Evolutionary conservation across 1,140 invertebrate genomes (phyloP), one percentile per base, ranked within the genome.

Genomic region (Nylanderia fulva): DNA sequence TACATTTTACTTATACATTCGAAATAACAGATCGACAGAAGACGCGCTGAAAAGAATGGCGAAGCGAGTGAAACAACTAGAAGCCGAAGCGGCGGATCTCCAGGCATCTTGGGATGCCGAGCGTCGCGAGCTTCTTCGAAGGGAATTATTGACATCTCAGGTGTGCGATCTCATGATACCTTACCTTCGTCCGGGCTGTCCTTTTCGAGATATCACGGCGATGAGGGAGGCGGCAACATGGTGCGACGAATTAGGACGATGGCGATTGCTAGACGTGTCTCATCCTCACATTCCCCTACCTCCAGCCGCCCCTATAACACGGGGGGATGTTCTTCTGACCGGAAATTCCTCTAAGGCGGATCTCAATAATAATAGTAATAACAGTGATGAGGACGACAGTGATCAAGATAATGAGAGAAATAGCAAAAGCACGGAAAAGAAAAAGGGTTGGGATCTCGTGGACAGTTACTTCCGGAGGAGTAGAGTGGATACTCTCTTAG

Each of bases 31-130:
- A 58, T 94, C 94, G 0, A 95, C 94, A 1, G 94, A 95, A 71
- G 94, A 95, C 7, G 94, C 94, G 11, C 54, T 95, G 9, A 95
- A 95, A 60, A 91, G 91, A 36, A 95, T 94, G 94, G 93, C 93
- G 1, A 94, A 92, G 39, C 92, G 90, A 42, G 93, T 92, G 1
- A 93, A 93, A 66, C 94, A 95, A 77, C 79, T 95, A 1, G 94
- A 95, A 84, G 90, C 90, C 15, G 94, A 95, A 76, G 93, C 93
- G 7, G 90, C 90, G 0, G 94, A 95, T 80, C 91, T 95, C 2
- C 94, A 95, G 88, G 94, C 94, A 52, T 94, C 93, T 21, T 94
- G 94, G 94, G 94, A 95, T 72, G 94, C 92, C 15, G 94, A 95
- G 74, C 90, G 94, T 24, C 91, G 94, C 27, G 94, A 95, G 4